Base-by-base conservation (phyloP, 2,888 invertebrate genomes). In the Cheilosia scutellata region DNA sequence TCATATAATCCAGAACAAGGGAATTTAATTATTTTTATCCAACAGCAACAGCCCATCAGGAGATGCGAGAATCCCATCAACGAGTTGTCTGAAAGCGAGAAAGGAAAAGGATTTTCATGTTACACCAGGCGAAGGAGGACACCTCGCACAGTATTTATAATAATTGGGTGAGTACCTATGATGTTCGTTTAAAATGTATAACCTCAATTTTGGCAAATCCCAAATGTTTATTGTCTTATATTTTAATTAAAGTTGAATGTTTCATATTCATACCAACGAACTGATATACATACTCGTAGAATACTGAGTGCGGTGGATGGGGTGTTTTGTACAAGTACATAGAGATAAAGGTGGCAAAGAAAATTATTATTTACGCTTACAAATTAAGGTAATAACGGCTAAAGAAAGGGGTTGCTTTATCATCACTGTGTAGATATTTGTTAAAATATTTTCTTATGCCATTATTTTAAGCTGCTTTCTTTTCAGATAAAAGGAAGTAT, bases 71-170 rank as follows among this genome's bases (percentile, higher is more conserved):
- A 20, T 42, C 20, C 13, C 20, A 20, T 42, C 25, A 27, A 29
- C 37, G 49, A 29, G 13, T 27, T 42, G 47, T 13, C 42, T 58
- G 58, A 72, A 58, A 27, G 33, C 44, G 65, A 80, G 51, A 47
- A 68, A 68, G 57, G 9, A 65, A 84, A 86, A 86, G 86, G 82
- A 77, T 86, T 86, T 82, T 37, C 86, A 66, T 82, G 86, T 86
- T 62, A 31, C 57, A 71, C 53, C 27, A 72, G 60, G 66, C 57
- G 20, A 20, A 72, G 65, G 71, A 51, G 7, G 16, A 72, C 55
- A 42, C 57, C 51, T 58, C 9, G 51, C 58, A n/a, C 27, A 27
- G 31, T 33, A 40, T 47, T 44, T 70, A 65, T 70, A 62, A 57
- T 74, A 70, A 79, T 65, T 74, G 68, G 79, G 74, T 79, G 65